These are phyloP conservation scores for Barypeithes pellucidus DNA, from an alignment of 2,888 invertebrate genomes.

Conservation along the genomic window DNA sequence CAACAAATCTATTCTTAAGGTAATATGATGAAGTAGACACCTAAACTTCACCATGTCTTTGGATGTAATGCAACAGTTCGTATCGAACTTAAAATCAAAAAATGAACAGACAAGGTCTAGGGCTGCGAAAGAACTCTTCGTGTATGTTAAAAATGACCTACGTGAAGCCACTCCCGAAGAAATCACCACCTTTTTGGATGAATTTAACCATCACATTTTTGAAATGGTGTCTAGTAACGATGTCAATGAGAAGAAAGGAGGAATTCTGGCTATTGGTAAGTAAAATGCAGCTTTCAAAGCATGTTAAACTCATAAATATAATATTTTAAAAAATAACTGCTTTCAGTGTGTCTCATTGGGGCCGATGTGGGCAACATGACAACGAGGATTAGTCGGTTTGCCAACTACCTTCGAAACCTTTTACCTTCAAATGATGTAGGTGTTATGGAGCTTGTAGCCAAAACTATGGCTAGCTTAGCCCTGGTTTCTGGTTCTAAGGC, in stretches of 20 bases:
- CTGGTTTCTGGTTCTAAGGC: constrained; percentile 94
- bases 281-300: constrained; percentile 1
- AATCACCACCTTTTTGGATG: constrained; percentile 91
- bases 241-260: constrained; percentile 95
- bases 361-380: constrained; percentile 95
- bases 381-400: constrained; percentile 92
- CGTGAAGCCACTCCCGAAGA: constrained; percentile 93
- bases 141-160: constrained; percentile 92
- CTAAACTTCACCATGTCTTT: constrained; percentile 71
- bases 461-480: constrained; percentile 94
- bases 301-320: neutral
- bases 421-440: constrained; percentile 92
- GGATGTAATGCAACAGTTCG: constrained; percentile 83
- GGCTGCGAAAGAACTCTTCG: constrained; percentile 90
- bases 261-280: constrained; percentile 91
- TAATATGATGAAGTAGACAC: neutral
- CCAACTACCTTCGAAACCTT: constrained; percentile 92
- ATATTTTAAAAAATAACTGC: neutral
- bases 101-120: constrained; percentile 89
- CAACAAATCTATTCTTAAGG: neutral
- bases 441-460: constrained; percentile 96
- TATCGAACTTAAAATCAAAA: constrained; percentile 90
- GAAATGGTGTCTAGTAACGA: constrained; percentile 96
- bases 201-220: constrained; percentile 95
- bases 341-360: constrained; percentile 91